Evolutionary conservation across 2,113 vertebrate genomes (phyloP).

Genomic region (Herpailurus yagouaroundi): DNA sequence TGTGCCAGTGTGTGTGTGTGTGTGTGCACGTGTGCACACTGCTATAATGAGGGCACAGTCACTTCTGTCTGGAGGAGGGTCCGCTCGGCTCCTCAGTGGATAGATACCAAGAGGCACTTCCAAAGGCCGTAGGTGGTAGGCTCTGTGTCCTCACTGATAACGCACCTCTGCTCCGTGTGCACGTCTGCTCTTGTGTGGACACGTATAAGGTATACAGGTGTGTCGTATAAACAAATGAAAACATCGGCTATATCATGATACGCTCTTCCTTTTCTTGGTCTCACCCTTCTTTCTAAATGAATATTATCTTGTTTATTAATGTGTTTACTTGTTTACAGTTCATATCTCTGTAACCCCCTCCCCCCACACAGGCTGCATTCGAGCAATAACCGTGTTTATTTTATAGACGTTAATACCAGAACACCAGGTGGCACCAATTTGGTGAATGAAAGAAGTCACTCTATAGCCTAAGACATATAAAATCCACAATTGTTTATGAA

Average conservation of each 20-base stretch:
- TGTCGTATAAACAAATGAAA: not conserved
- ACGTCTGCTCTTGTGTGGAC: not conserved
- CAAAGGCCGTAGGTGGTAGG: too few relatives aligned
- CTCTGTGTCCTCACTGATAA: not conserved
- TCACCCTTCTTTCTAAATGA: too few relatives aligned
- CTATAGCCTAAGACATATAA: not conserved
- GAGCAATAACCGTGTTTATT: not conserved
- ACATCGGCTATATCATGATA: not conserved
- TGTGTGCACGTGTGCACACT: too few relatives aligned
- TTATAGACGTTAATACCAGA: not conserved
- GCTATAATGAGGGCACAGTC: not conserved
- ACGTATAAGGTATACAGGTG: fast-evolving
- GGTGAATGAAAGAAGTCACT: not conserved
- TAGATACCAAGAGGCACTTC: not conserved
- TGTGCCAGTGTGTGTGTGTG: not conserved
- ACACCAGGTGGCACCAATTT: not conserved
- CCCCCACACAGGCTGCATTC: fast-evolving
- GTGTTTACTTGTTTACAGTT: not conserved
- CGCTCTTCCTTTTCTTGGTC: not conserved
- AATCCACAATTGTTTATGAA: not conserved
- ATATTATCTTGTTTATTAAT: not conserved
- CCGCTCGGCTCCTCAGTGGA: not conserved
- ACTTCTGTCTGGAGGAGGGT: not conserved
- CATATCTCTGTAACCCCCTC: too few relatives aligned
- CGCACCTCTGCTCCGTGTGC: fast-evolving